Base-by-base conservation (phyloP, 92 coral and sea anemone species). In the Paramuricea clavata region DNA sequence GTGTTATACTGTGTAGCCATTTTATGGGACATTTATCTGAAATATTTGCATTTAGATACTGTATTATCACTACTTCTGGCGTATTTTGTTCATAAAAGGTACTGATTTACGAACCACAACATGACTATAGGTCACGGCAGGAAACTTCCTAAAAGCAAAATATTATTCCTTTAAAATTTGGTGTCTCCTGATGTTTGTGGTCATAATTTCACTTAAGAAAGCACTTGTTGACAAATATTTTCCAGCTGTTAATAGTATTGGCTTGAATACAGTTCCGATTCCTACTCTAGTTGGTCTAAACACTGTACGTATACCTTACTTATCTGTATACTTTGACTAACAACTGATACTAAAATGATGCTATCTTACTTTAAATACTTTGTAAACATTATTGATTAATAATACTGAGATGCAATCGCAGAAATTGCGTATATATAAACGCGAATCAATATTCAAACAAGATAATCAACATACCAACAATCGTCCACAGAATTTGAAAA, bases 211-310 rank as follows among this genome's bases (percentile, higher is more conserved):
- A 30, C 10, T 21, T 33, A 65, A 65, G 28, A 33, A 33, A 21
- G 31, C 28, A 65, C 27, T 28, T 65, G 72, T 65, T 65, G 72
- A 28, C 72, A 28, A 65, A 3, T 65, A 65, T 65, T 65, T 65
- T 65, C 72, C 72, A 65, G 72, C 72, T 65, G 72, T 33, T 19
- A 33, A 28, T n/a, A n/a, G n/a, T n/a, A 65, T 65, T 65, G 21
- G 4, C 28, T 65, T 28, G 1, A 65, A 65, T 33, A 31, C 41
- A 28, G 6, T 19, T 54, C 62, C 62, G 25, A 65, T 65, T 31
- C 39, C 35, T 28, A 2, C 9, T 28, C n/a, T n/a, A n/a, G n/a
- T 65, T 33, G 41, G 72, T 12, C 39, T 16, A n/a, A n/a, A n/a
- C n/a, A 31, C 19, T n/a, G n/a, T n/a, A n/a, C n/a, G n/a, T n/a